Evolutionary conservation across 2,888 invertebrate species (phyloP), one percentile per base, ranked within the genome.

Genomic region (Lacanobia wlatinum): DNA sequence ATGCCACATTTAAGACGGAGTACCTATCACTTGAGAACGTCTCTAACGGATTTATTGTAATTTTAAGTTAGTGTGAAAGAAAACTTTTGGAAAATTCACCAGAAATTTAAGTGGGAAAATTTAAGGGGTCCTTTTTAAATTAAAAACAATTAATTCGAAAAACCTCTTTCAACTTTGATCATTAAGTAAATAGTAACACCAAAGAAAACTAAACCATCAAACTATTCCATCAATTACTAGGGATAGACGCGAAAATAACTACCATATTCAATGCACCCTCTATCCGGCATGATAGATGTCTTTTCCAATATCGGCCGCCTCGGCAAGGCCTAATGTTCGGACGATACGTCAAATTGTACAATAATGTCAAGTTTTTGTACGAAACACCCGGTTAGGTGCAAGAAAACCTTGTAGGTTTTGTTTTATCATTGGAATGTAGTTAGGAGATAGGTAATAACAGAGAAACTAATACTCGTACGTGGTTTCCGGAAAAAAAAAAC

Each of bases 241-340:
- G 16, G 34, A 50, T 63, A 67, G 50, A 70, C 67, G 67, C n/a
- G 34, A 61, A 79, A 58, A 79, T 67, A 67, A 59, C 75, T 79
- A 61, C 61, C 34, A 62, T 70, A 65, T 73, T 70, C 55, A 53
- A 64, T 66, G 59, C 65, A 67, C 23, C 64, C 66, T 38, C 64
- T 55, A 23, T 59, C 69, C 55, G 21, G 59, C 66, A 86, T 88
- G 88, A 89, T 87, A 82, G 80, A 89, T 89, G 89, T 82, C 84
- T 87, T 89, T 81, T 82, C 82, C 85, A 88, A 88, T 89, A 89
- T 87, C 70, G 72, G 71, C 58, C 61, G 61, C 56, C 56, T 62
- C 62, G 34, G 58, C 53, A 23, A 18, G 43, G 63, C 72, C 76
- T 87, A 86, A 87, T 84, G 85, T 72, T 48, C 64, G 53, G 43